Evolutionary conservation across 1,140 invertebrate genomes (phyloP), one percentile per base, ranked within the genome.

Genomic region (Drosophila sulfurigaster): DNA sequence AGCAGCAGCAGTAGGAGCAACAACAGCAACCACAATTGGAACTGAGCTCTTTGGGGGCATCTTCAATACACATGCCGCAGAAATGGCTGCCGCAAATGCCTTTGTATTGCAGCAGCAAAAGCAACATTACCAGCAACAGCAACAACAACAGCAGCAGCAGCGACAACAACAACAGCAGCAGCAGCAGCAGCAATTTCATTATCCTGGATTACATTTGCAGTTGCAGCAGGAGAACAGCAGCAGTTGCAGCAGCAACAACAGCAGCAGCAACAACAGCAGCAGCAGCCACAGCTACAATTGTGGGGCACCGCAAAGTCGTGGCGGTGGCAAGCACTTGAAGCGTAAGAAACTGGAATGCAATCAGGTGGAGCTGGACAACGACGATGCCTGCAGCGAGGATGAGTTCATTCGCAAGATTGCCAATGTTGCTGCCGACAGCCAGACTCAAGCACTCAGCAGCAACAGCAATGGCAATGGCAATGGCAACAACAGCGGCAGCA

Each of bases 331-430:
- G 49, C 66, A 79, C 10, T 65, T 94, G 2, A 96, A 96, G 86
- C 93, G 94, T 58, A 93, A 93, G 67, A 94, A 94, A 82, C 93
- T 95, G 83, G 95, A 95, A 93, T 95, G 62, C 95, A 95, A 78
- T 48, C 95, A 95, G 25, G 74, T 92, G 25, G 86, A 92, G 89
- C 81, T 95, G 41, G 95, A 96, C 89, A 95, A 95, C 58, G 95
- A 96, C 75, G 94, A 96, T 76, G 94, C 94, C 30, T 96, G 95
- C 73, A 92, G 91, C 67, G 91, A 92, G 60, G 91, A 92, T 65
- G 91, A 91, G 62, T 92, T 92, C 15, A 92, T 92, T 48, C 72
- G 85, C 15, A 92, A 92, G 72, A 92, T 92, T 57, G 82, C 91
- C 51, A 92, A 82, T 1, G 83, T 79, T 16, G 65, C 56, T 13